These are phyloP conservation scores for Salvelinus alpinus DNA, from an alignment of 2,113 vertebrate genomes.

Conservation along the genomic window DNA sequence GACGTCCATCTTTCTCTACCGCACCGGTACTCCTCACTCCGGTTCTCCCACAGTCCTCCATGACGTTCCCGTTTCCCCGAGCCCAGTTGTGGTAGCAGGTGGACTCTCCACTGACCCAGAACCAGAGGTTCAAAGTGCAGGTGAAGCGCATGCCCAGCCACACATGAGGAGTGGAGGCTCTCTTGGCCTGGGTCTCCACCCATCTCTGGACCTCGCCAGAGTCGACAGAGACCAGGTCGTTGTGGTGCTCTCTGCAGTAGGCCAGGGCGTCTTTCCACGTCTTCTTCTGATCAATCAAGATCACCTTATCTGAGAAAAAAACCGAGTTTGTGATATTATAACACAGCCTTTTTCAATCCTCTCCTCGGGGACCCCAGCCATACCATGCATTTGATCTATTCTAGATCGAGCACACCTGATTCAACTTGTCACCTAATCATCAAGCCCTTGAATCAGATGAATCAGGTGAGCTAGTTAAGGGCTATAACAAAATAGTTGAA, in stretches of 20 bases:
- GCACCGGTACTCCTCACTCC: too few species aligned
- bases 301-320: background rate
- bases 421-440: too few species aligned
- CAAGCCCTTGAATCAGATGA: too few species aligned
- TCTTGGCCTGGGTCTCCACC: background rate
- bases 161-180: background rate
- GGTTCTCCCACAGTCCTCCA: background rate
- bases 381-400: too few species aligned
- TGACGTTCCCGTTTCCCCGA: background rate
- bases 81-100: conserved; percentile 6
- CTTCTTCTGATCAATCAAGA: background rate
- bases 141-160: conserved; percentile 12
- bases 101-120: too few species aligned
- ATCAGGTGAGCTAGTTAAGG: too few species aligned
- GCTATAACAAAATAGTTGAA: too few species aligned
- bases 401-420: too few species aligned
- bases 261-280: conserved; percentile 7
- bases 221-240: background rate
- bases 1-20: too few species aligned
- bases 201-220: background rate
- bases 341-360: too few species aligned
- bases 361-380: too few species aligned
- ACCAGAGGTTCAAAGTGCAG: background rate
- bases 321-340: too few species aligned
- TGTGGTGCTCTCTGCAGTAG: background rate